Evolutionary conservation across 2,797 vertebrate genomes (phyloP).

Genomic region (Myotis pilosus): DNA sequence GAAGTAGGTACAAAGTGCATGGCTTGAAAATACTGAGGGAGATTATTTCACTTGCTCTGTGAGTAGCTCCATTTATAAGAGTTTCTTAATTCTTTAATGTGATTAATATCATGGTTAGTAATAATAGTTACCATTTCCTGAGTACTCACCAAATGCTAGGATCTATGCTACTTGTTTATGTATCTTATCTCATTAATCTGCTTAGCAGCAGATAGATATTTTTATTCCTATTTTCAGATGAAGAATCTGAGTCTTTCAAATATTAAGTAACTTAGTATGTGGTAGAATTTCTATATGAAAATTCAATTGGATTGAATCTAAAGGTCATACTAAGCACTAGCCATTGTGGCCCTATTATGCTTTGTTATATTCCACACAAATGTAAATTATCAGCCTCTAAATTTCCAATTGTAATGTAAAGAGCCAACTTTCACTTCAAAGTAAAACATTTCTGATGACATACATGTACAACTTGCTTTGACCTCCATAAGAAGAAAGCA

Average conservation of each 20-base stretch:
- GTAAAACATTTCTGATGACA: neutral
- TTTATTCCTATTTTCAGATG: conserved; percentile 18
- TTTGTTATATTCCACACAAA: neutral
- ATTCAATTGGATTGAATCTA: neutral
- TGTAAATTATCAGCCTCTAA: neutral
- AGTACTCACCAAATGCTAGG: neutral
- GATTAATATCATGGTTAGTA: neutral
- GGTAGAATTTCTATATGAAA: conserved; percentile 5
- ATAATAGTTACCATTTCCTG: neutral
- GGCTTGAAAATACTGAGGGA: neutral
- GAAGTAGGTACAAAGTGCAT: conserved; percentile 5
- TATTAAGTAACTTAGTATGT: neutral
- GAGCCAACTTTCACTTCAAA: neutral
- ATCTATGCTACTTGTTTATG: neutral
- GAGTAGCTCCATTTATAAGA: neutral
- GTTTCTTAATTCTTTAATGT: neutral
- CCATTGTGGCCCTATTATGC: neutral
- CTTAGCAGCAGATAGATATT: neutral
- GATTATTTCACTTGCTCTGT: neutral
- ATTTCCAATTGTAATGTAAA: neutral
- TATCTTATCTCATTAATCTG: neutral
- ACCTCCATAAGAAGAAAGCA: neutral
- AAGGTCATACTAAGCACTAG: neutral
- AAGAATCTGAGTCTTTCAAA: conserved; percentile 4
- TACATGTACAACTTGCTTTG: neutral